Percentiles rank a stretch among this genome's conserved stretches.
Conservation (phyloP, 1,140 invertebrate species). For the Mya arenaria region DNA sequence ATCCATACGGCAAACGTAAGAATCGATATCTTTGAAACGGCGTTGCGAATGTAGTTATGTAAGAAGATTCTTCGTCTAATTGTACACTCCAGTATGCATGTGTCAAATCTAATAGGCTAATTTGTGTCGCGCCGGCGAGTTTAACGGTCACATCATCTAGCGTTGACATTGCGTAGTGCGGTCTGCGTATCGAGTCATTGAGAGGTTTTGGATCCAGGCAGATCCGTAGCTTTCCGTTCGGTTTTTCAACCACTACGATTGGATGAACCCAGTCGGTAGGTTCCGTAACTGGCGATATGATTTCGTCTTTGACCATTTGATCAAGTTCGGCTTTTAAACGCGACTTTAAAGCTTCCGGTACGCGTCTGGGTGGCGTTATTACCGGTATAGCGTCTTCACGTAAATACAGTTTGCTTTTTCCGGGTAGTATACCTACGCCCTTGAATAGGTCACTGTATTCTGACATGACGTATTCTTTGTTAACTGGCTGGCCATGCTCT, state of each 20-base stretch:
- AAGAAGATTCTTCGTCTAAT: slow-evolving; percentile 62
- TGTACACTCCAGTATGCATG: slow-evolving; percentile 73
- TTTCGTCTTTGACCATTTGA: slow-evolving; percentile 42
- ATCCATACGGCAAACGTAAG: slow-evolving; percentile 45
- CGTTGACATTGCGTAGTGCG: slow-evolving; percentile 36
- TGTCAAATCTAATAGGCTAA: neutral
- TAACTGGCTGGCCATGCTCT: no score
- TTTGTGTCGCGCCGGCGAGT: neutral
- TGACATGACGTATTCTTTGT: no score
- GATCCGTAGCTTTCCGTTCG: slow-evolving; percentile 79
- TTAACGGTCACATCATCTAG: slow-evolving; percentile 38
- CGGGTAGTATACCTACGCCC: slow-evolving; percentile 38
- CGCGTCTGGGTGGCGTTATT: slow-evolving; percentile 59
- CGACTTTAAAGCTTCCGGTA: slow-evolving; percentile 62
- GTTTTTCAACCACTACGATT: slow-evolving; percentile 69
- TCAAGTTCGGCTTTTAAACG: slow-evolving; percentile 48
- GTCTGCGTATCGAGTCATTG: slow-evolving; percentile 46
- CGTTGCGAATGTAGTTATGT: slow-evolving; percentile 71
- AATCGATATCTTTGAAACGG: slow-evolving; percentile 64
- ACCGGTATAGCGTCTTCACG: slow-evolving; percentile 54
- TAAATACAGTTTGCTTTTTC: slow-evolving; percentile 64
- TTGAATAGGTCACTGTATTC: slow-evolving; percentile 45
- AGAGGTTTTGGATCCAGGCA: slow-evolving; percentile 75
- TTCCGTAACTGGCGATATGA: slow-evolving; percentile 63
- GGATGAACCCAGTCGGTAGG: slow-evolving; percentile 82